Conservation (phyloP, 2,888 invertebrate species). For the Halictus quadricinctus region DNA sequence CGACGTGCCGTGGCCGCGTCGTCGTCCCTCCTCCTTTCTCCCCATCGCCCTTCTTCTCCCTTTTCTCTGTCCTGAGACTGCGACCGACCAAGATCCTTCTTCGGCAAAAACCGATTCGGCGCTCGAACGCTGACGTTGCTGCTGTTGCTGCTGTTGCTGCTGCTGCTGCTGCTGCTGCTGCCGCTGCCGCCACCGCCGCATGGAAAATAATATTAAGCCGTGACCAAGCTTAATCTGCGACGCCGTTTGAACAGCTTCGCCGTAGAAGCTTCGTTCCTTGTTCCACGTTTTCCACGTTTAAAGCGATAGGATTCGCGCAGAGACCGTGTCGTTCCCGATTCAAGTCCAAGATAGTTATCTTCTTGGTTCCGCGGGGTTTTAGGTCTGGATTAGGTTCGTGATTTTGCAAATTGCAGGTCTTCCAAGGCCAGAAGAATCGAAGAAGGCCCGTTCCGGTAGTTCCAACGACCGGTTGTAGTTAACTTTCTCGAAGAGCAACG, state of each 20-base stretch:
- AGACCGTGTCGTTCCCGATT: background rate
- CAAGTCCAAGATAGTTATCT: background rate
- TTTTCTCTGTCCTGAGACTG: conserved; percentile 38
- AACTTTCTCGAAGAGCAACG: background rate
- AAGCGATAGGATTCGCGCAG: background rate
- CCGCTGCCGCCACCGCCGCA: background rate
- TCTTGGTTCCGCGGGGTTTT: background rate
- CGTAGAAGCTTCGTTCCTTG: background rate
- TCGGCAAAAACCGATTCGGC: conserved; percentile 55
- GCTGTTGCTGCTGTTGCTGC: too few species aligned
- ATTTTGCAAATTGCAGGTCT: background rate
- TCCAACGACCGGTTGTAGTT: background rate
- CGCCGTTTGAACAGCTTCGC: background rate
- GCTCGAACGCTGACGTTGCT: background rate
- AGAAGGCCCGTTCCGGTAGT: background rate
- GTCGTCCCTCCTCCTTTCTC: conserved; percentile 35
- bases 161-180: background rate
- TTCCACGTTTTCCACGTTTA: background rate
- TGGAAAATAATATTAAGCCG: conserved; percentile 9
- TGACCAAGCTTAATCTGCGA: background rate
- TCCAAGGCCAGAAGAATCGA: background rate
- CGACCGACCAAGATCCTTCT: conserved; percentile 57
- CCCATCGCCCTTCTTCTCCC: conserved; percentile 45
- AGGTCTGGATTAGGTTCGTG: background rate
- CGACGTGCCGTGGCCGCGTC: conserved; percentile 44